phyloP scores from a whole-genome alignment of 2,113 vertebrate species.

The Phyllostomus discolor region DNA sequence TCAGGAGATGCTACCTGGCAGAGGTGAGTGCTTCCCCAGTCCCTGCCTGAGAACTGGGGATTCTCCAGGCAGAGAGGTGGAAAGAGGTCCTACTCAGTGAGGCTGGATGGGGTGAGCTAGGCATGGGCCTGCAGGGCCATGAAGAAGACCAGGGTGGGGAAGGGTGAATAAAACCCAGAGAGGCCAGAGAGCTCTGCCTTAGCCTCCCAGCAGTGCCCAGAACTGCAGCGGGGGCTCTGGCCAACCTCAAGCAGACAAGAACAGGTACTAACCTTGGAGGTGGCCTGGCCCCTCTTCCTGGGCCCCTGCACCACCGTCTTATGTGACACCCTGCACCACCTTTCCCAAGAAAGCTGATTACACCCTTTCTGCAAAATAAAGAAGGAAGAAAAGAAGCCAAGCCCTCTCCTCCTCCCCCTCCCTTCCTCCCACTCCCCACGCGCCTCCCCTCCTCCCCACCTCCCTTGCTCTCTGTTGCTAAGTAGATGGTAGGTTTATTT shows the following conservation, averaged over 20 bases:
- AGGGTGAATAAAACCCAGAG: not conserved
- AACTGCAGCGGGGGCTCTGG: not conserved
- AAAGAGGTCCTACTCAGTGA: not conserved
- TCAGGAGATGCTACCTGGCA: not conserved
- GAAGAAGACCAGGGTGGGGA: not conserved
- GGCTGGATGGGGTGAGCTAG: not conserved
- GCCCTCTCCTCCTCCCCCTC: not conserved
- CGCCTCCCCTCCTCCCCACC: not conserved
- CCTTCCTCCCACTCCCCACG: not conserved
- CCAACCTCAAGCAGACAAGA: not conserved
- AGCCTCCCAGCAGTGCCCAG: not conserved
- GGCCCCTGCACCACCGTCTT: not conserved
- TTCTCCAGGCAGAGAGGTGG: not conserved
- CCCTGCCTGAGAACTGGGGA: not conserved
- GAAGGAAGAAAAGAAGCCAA: slow-evolving; percentile 26
- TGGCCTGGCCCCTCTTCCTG: not conserved
- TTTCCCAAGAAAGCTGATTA: not conserved
- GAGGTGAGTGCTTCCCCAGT: not conserved
- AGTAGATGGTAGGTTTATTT: slow-evolving; percentile 79
- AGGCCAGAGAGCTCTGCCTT: not conserved
- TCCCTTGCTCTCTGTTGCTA: slow-evolving; percentile 71
- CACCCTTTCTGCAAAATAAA: slow-evolving; percentile 63
- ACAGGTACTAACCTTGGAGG: not conserved
- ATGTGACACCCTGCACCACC: not conserved
- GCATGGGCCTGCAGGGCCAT: not conserved